These are phyloP conservation scores for Orchestes rusci DNA, from an alignment of 2,888 invertebrate species.

Conservation along the genomic window DNA sequence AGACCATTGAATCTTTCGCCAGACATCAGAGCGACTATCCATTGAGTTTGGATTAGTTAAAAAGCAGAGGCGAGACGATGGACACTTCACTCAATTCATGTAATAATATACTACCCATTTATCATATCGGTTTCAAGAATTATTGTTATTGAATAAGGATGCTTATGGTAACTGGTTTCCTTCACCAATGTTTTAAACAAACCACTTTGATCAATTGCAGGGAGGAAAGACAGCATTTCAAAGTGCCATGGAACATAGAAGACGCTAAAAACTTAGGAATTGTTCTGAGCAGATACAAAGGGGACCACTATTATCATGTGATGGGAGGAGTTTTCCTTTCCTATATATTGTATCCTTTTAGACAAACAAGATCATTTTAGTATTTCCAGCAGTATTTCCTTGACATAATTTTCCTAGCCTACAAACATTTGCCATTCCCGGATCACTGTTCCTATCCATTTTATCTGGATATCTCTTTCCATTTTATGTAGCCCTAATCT, in stretches of 20 bases:
- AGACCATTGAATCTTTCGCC: too few relatives aligned
- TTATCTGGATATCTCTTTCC: constrained; percentile 95
- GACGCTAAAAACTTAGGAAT: constrained; percentile 92
- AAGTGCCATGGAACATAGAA: constrained; percentile 87
- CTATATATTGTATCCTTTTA: constrained; percentile 96
- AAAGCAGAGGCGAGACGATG: too few relatives aligned
- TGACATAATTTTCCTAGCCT: constrained; percentile 60
- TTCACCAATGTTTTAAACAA: not conserved
- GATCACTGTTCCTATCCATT: constrained; percentile 95
- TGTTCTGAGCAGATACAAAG: constrained; percentile 87
- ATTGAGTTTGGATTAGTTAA: too few relatives aligned
- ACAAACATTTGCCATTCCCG: constrained; percentile 99
- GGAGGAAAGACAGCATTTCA: constrained; percentile 76
- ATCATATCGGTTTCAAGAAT: too few relatives aligned
- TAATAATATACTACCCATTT: too few relatives aligned
- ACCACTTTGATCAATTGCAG: constrained; percentile 51
- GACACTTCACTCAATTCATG: too few relatives aligned
- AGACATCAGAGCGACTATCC: too few relatives aligned
- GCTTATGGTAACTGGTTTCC: not conserved
- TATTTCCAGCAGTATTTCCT: constrained; percentile 31
- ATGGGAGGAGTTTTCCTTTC: constrained; percentile 80
- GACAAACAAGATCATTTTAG: too few relatives aligned
- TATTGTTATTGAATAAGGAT: too few relatives aligned
- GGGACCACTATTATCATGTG: constrained; percentile 87
- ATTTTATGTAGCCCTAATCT: constrained; percentile 77